phyloP scores from a whole-genome alignment of 1,140 invertebrate species.

The Musca domestica region DNA sequence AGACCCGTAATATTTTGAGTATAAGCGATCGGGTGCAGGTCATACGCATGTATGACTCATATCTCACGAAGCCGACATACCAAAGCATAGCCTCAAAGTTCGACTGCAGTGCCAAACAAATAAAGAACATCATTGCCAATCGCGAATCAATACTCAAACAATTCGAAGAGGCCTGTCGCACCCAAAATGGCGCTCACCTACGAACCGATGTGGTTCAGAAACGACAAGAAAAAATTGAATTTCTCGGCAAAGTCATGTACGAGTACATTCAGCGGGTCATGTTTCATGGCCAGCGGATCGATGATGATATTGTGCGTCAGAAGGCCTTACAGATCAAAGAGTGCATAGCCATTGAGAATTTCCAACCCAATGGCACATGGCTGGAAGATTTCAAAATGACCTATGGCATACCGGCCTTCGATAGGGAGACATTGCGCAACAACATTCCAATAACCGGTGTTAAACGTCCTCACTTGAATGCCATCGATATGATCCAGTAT shows the following conservation, averaged over 20 bases:
- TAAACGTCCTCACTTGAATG: constrained; percentile 9
- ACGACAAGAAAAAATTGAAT: constrained; percentile 41
- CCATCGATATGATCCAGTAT: constrained; percentile 25
- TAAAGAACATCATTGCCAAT: constrained; percentile 26
- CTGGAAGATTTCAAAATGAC: constrained; percentile 18
- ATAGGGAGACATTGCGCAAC: constrained; percentile 9
- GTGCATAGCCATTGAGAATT: constrained; percentile 25
- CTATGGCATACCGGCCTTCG: constrained; percentile 18
- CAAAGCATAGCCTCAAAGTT: constrained; percentile 18
- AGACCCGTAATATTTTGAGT: constrained; percentile 26
- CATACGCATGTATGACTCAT: constrained; percentile 19
- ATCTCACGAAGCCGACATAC: constrained; percentile 13
- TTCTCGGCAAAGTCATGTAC: constrained; percentile 45
- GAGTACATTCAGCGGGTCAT: constrained; percentile 46
- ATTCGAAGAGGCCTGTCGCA: constrained; percentile 26
- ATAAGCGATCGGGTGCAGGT: constrained; percentile 21
- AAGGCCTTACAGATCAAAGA: constrained; percentile 27
- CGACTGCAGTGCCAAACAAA: constrained; percentile 28
- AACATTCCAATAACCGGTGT: constrained; percentile 1
- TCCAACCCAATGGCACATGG: constrained; percentile 22
- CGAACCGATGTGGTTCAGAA: constrained; percentile 21
- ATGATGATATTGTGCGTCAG: constrained; percentile 15
- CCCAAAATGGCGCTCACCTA: constrained; percentile 28
- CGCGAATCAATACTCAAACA: constrained; percentile 26
- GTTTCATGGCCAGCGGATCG: constrained; percentile 31